phyloP scores from a whole-genome alignment of 2,888 invertebrate genomes.

The Mechanitis messenoides region DNA sequence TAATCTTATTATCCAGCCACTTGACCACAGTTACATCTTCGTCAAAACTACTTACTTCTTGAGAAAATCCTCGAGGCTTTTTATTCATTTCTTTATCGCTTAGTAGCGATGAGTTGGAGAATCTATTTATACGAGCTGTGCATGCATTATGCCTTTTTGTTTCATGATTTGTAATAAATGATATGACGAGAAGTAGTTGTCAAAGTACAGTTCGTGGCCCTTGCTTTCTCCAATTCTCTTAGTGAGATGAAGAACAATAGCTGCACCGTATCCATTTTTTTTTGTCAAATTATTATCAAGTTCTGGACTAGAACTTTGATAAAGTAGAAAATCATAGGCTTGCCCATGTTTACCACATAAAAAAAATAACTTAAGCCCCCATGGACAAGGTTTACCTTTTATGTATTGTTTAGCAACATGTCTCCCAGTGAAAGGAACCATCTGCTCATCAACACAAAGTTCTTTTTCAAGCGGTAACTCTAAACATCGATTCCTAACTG shows the following conservation, averaged over 20 bases:
- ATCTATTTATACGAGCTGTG: conserved; percentile 33
- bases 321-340: too few relatives aligned
- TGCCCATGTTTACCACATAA: too few relatives aligned
- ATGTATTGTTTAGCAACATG: too few relatives aligned
- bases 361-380: too few relatives aligned
- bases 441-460: conserved; percentile 35
- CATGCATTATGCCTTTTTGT: conserved; percentile 31
- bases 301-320: too few relatives aligned
- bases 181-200: conserved; percentile 36
- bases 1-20: too few relatives aligned
- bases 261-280: too few relatives aligned
- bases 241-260: conserved; percentile 32
- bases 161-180: conserved; percentile 32
- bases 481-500: conserved; percentile 32
- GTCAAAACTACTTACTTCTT: too few relatives aligned
- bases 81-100: conserved; percentile 31
- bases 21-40: too few relatives aligned
- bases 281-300: too few relatives aligned
- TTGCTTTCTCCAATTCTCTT: conserved; percentile 32
- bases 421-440: conserved; percentile 35
- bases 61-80: conserved; percentile 31
- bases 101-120: conserved; percentile 28
- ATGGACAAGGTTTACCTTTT: too few relatives aligned
- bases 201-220: conserved; percentile 32
- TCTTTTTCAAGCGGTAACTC: conserved; percentile 32